These are phyloP conservation scores for Palythoa grandis DNA, from an alignment of 92 coral and sea anemone genomes.

Conservation along the genomic window DNA sequence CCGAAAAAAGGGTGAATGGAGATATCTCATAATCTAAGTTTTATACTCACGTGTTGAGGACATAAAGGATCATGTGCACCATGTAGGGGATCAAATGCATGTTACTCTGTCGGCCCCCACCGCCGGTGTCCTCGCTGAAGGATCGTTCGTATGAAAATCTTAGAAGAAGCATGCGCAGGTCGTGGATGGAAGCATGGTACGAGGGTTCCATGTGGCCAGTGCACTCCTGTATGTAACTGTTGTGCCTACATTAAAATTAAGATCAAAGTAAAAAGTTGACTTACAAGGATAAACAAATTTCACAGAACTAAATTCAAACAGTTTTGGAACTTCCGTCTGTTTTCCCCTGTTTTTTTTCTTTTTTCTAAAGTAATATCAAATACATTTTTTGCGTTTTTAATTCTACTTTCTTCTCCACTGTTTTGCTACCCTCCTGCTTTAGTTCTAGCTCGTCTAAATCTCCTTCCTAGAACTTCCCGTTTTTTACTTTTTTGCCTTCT, in stretches of 20 bases:
- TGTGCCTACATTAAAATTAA: slow-evolving; percentile 68
- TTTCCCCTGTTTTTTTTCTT: too few species aligned
- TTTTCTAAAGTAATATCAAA: too few species aligned
- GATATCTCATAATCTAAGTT: background rate
- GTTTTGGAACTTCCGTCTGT: too few species aligned
- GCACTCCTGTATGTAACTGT: slow-evolving; percentile 96
- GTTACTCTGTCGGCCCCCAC: slow-evolving; percentile 98
- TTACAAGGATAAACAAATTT: background rate
- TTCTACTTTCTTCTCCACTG: too few species aligned
- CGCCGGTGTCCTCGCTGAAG: slow-evolving; percentile 97
- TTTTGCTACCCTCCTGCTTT: too few species aligned
- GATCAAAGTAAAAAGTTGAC: background rate
- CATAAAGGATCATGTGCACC: slow-evolving; percentile 95
- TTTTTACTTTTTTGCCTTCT: too few species aligned
- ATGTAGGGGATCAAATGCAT: slow-evolving; percentile 93
- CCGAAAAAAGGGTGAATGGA: too few species aligned
- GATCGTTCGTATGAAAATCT: slow-evolving; percentile 93
- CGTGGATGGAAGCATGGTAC: slow-evolving; percentile 89
- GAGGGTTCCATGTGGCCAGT: slow-evolving; percentile 98
- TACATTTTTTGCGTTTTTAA: too few species aligned
- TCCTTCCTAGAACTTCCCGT: too few species aligned
- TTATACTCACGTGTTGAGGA: slow-evolving; percentile 87
- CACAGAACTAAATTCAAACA: too few species aligned
- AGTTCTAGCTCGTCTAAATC: too few species aligned
- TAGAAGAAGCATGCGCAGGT: slow-evolving; percentile 86